phyloP scores from a whole-genome alignment of 2,888 invertebrate genomes.

The Corythucha ciliata region DNA sequence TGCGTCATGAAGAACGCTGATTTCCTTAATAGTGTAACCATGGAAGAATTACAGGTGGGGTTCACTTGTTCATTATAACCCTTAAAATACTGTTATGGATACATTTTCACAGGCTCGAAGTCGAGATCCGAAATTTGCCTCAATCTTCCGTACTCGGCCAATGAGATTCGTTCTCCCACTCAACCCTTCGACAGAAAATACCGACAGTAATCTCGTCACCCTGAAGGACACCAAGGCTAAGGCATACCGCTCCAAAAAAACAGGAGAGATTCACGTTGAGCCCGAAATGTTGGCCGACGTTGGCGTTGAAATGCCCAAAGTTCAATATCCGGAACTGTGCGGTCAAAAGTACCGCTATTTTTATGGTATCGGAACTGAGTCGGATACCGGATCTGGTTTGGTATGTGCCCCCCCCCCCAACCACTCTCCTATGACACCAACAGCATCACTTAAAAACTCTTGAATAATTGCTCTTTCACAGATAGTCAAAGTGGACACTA shows the following conservation, averaged over 20 bases:
- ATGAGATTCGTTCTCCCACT: slow-evolving; percentile 65
- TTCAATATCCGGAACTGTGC: slow-evolving; percentile 61
- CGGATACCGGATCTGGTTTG: slow-evolving; percentile 59
- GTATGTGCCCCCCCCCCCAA: too few relatives aligned
- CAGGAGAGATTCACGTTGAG: slow-evolving; percentile 47
- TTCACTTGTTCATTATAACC: not conserved
- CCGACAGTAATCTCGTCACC: slow-evolving; percentile 43
- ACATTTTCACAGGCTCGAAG: not conserved
- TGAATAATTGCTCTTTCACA: too few relatives aligned
- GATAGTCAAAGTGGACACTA: slow-evolving; percentile 71
- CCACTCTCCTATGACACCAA: too few relatives aligned
- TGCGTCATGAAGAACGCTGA: slow-evolving; percentile 73
- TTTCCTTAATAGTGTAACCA: slow-evolving; percentile 76
- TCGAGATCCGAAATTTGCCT: slow-evolving; percentile 61
- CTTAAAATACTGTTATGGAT: not conserved
- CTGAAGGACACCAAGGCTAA: slow-evolving; percentile 44
- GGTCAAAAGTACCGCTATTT: slow-evolving; percentile 70
- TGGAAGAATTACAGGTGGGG: slow-evolving; percentile 63
- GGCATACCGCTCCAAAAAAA: slow-evolving; percentile 44
- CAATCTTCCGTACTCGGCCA: slow-evolving; percentile 68
- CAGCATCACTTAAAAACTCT: too few relatives aligned
- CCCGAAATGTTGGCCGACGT: slow-evolving; percentile 58
- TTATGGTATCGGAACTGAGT: slow-evolving; percentile 80
- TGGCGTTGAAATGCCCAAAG: slow-evolving; percentile 80
- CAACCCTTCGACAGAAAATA: slow-evolving; percentile 35